phyloP scores from a whole-genome alignment of 2,797 vertebrate species.

The Adrianichthys oophorus region DNA sequence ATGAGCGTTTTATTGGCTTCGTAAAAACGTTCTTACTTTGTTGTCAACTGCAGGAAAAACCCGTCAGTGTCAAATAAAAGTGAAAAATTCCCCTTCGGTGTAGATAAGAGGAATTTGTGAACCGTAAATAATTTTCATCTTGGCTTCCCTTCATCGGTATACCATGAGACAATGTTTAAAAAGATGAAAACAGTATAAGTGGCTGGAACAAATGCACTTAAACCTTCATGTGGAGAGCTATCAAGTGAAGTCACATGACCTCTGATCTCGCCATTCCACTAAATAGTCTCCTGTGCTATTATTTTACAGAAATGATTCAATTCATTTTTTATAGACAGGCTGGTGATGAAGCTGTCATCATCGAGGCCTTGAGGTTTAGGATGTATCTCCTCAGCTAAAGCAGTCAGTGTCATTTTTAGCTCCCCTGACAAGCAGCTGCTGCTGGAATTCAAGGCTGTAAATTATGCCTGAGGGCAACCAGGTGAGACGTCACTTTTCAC shows the following conservation, averaged over 20 bases:
- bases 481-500: not conserved
- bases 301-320: not conserved
- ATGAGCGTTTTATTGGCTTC: conserved; percentile 76
- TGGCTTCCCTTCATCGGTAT: conserved; percentile 36
- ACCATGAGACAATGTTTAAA: conserved; percentile 2
- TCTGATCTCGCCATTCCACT: not conserved
- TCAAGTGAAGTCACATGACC: too few species aligned
- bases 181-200: conserved; percentile 6
- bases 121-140: conserved; percentile 38
- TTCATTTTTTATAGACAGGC: not conserved
- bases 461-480: conserved; percentile 2
- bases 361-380: not conserved
- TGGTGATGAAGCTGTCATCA: not conserved
- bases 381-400: not conserved
- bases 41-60: conserved; percentile 52
- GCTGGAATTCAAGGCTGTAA: not conserved
- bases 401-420: not conserved
- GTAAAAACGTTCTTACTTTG: conserved; percentile 64
- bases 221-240: too few species aligned
- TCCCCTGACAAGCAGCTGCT: not conserved
- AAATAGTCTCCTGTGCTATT: not conserved
- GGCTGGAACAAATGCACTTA: conserved; percentile 9
- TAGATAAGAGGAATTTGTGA: conserved; percentile 60
- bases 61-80: conserved; percentile 55
- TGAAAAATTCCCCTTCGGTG: conserved; percentile 27